Evolutionary conservation across 53 echinoderm and acorn worm genomes (phyloP).

Genomic region (Echinarachnius parma): DNA sequence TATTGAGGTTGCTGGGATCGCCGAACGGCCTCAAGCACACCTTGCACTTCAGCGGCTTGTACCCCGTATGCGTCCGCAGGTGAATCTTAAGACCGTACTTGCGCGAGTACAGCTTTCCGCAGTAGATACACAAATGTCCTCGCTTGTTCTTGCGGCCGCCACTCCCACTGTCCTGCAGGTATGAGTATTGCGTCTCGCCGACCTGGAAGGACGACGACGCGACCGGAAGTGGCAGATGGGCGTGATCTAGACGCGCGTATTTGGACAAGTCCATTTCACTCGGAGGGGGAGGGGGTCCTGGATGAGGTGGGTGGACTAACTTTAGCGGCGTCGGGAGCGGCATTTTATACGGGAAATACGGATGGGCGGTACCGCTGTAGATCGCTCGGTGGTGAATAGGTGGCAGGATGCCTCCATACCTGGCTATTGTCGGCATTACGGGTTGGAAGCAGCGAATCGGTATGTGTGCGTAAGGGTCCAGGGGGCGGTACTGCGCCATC

Average conservation of each 20-base stretch:
- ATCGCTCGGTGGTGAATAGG: conserved; percentile 44
- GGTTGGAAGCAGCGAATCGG: conserved; percentile 64
- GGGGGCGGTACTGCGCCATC: conserved; percentile 43
- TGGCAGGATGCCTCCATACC: conserved; percentile 55
- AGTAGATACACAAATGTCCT: conserved; percentile 95
- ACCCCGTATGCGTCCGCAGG: conserved; percentile 92
- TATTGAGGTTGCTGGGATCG: conserved; percentile 95
- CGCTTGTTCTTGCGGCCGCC: conserved; percentile 70
- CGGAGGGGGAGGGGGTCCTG: conserved; percentile 48
- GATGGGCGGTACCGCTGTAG: conserved; percentile 27
- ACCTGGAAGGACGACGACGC: conserved; percentile 41
- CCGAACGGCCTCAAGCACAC: conserved; percentile 95
- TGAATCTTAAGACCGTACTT: conserved; percentile 96
- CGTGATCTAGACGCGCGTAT: conserved; percentile 60
- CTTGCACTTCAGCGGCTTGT: conserved; percentile 94
- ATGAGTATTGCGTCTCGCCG: conserved; percentile 62
- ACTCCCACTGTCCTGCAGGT: conserved; percentile 57
- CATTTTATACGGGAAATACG: conserved; percentile 63
- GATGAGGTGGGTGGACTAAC: conserved; percentile 52
- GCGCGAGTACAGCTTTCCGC: conserved; percentile 88
- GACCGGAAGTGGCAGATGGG: conserved; percentile 50
- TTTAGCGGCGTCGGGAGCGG: conserved; percentile 56
- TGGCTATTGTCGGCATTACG: conserved; percentile 31
- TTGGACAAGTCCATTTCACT: conserved; percentile 56
- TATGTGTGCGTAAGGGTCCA: conserved; percentile 65